Evolutionary conservation across 2,888 invertebrate genomes (phyloP).

Genomic region (Dermolepida albohirtum): DNA sequence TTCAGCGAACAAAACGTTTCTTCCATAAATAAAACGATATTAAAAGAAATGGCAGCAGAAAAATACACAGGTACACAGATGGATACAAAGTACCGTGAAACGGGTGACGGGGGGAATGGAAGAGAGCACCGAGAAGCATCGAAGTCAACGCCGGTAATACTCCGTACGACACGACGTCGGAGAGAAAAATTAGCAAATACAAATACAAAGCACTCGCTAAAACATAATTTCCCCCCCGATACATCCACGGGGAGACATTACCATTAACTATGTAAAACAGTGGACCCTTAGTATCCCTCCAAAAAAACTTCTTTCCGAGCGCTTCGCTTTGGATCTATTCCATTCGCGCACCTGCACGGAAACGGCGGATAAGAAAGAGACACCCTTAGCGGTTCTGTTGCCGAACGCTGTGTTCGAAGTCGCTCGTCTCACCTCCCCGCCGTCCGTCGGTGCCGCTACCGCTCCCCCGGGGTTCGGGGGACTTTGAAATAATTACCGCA

Average conservation of each 20-base stretch:
- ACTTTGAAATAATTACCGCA: conserved; percentile 63
- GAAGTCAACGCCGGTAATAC: background rate
- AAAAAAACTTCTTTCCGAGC: background rate
- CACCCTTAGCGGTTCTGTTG: background rate
- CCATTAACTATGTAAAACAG: conserved; percentile 59
- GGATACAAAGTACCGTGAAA: background rate
- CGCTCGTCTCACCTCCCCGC: background rate
- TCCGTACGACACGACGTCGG: conserved; percentile 26
- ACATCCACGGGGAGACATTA: conserved; percentile 59
- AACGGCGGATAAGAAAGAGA: background rate
- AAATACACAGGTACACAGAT: conserved; percentile 1
- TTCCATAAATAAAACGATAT: conserved; percentile 39
- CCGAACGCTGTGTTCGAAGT: conserved; percentile 7
- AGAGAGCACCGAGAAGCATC: background rate
- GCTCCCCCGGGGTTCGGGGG: conserved; percentile 55
- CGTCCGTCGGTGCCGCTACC: background rate
- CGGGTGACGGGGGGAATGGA: background rate
- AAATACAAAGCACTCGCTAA: conserved; percentile 60
- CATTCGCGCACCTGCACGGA: conserved; percentile 22
- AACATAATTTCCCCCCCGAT: conserved; percentile 59
- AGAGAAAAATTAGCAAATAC: conserved; percentile 61
- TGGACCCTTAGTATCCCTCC: conserved; percentile 34
- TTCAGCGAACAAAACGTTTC: conserved; percentile 17
- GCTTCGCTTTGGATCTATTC: conserved; percentile 7
- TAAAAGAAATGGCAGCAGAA: conserved; percentile 32